Conservation (phyloP, 2,888 invertebrate genomes). For the Chrysopilus asiliformis region DNA sequence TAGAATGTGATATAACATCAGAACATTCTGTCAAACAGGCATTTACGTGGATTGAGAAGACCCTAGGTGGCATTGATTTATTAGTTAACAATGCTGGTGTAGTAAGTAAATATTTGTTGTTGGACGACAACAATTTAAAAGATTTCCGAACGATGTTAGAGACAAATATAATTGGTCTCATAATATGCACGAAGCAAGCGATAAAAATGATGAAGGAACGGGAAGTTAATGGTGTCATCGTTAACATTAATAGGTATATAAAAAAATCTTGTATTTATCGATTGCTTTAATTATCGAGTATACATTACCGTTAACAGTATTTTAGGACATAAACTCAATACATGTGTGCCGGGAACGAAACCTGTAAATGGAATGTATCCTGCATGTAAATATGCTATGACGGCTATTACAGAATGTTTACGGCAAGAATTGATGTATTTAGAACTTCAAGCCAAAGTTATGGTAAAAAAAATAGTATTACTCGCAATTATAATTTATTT, state of each 20-base stretch:
- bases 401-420: conserved; percentile 28
- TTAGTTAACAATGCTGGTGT: conserved; percentile 21
- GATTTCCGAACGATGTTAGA: conserved; percentile 34
- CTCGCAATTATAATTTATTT: no score
- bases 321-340: conserved; percentile 22
- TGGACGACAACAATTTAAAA: conserved; percentile 25
- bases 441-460: conserved; percentile 25
- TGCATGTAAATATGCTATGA: conserved; percentile 25
- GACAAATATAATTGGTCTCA: conserved; percentile 40
- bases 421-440: conserved; percentile 26
- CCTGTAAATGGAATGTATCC: conserved; percentile 23
- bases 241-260: conserved; percentile 23
- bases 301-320: conserved; percentile 15
- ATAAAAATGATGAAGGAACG: conserved; percentile 38
- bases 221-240: conserved; percentile 33
- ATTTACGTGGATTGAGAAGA: conserved; percentile 23
- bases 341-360: conserved; percentile 22
- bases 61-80: conserved; percentile 21
- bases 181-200: conserved; percentile 40
- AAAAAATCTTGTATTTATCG: not conserved
- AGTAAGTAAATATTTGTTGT: conserved; percentile 18
- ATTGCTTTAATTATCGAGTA: not conserved
- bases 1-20: conserved; percentile 23
- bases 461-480: conserved; percentile 23
- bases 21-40: conserved; percentile 19